A percentile compares a stretch with the other conserved stretches of the same genome.
phyloP scores from a whole-genome alignment of 2,888 invertebrate species.

The Pedicia rivosa region DNA sequence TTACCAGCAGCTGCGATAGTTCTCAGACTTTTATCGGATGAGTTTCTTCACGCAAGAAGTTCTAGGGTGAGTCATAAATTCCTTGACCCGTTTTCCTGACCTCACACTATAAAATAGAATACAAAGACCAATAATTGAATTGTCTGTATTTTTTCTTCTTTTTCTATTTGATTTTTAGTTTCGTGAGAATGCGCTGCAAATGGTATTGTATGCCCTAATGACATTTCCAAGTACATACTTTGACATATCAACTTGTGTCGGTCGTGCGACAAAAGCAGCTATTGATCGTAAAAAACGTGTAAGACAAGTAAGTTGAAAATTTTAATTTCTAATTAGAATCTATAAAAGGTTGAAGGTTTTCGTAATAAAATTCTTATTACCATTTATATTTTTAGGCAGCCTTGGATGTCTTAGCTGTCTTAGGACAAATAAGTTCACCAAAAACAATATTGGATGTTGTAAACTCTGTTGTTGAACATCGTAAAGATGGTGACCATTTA shows the following conservation, averaged over 20 bases:
- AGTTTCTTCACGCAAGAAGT: constrained; percentile 30
- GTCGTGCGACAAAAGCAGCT: constrained; percentile 28
- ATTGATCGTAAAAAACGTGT: constrained; percentile 52
- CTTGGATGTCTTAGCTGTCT: constrained; percentile 60
- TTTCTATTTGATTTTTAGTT: constrained; percentile 29
- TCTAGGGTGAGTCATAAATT: constrained; percentile 22
- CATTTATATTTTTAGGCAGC: constrained; percentile 32
- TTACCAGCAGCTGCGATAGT: constrained; percentile 31
- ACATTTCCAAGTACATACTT: constrained; percentile 66
- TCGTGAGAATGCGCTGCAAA: constrained; percentile 57
- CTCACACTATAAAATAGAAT: too few relatives aligned
- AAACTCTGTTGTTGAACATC: constrained; percentile 36
- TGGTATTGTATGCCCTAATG: constrained; percentile 58
- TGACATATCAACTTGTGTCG: constrained; percentile 34
- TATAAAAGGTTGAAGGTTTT: background rate
- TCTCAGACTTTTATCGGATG: constrained; percentile 26
- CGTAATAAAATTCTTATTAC: background rate
- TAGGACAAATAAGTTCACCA: constrained; percentile 53
- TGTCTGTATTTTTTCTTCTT: constrained; percentile 12
- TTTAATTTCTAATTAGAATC: constrained; percentile 1
- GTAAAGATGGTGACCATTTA: constrained; percentile 42
- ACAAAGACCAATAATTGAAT: too few relatives aligned
- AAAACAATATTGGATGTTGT: constrained; percentile 48
- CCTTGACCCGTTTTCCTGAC: background rate
- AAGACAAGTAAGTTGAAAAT: constrained; percentile 32